Percentiles rank a stretch among this genome's conserved stretches.
phyloP scores from a whole-genome alignment of 2,113 vertebrate genomes.

The Apus apus region DNA sequence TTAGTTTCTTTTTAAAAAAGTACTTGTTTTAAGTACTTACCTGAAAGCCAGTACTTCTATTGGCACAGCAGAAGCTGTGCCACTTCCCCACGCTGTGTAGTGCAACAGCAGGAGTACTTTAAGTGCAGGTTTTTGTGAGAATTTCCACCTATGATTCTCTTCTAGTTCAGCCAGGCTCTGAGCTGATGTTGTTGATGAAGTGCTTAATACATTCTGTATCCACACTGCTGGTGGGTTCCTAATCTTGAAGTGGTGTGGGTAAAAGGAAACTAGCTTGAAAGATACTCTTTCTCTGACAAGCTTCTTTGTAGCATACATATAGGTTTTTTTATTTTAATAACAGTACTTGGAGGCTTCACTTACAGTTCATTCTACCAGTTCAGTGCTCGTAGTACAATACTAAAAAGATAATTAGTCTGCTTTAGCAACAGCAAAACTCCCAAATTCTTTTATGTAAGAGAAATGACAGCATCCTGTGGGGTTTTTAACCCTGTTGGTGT shows the following conservation, averaged over 20 bases:
- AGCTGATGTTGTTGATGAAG: constrained; percentile 41
- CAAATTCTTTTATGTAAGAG: not conserved
- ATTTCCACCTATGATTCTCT: not conserved
- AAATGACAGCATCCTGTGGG: fast-evolving
- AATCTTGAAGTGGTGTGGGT: not conserved
- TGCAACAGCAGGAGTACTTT: not conserved
- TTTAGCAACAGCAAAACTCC: not conserved
- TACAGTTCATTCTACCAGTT: not conserved
- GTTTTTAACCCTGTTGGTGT: not conserved
- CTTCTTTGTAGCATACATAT: fast-evolving
- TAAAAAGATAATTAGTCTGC: not conserved
- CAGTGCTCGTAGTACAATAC: not conserved
- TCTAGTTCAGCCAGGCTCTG: not conserved
- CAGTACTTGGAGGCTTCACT: not conserved
- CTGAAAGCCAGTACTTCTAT: not conserved
- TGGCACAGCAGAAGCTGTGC: not conserved
- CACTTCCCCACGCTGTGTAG: not conserved
- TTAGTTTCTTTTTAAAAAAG: constrained; percentile 18
- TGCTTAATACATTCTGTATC: not conserved
- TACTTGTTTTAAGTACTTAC: not conserved
- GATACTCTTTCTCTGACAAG: not conserved
- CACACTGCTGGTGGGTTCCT: not conserved
- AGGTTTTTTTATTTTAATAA: not conserved
- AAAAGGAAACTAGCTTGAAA: constrained; percentile 2
- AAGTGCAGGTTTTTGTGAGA: constrained; percentile 15